Evolutionary conservation across 2,113 vertebrate species (phyloP).

Genomic region (Trichomycterus rosablanca): DNA sequence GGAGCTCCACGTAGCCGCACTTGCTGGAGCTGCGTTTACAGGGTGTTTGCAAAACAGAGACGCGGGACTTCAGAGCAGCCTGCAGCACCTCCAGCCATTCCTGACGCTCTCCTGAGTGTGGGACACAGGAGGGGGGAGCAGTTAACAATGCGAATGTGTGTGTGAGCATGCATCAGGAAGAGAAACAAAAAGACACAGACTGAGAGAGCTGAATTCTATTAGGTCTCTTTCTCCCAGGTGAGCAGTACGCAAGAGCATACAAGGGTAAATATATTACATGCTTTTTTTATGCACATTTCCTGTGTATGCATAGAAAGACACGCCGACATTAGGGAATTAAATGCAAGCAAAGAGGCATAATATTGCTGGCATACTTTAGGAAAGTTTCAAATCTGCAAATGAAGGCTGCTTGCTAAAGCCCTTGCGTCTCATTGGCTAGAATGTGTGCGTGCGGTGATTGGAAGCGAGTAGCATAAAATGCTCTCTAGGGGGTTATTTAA

Average conservation of each 20-base stretch:
- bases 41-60: conserved; percentile 61
- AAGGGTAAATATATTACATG: conserved; percentile 33
- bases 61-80: conserved; percentile 67
- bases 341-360: conserved; percentile 31
- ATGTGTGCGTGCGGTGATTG: conserved; percentile 7
- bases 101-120: conserved; percentile 80
- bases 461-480: conserved; percentile 10
- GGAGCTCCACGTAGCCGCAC: conserved; percentile 83
- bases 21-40: conserved; percentile 69
- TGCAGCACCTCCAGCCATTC: conserved; percentile 85
- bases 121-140: conserved; percentile 15
- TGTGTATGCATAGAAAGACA: conserved; percentile 18
- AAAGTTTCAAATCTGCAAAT: conserved; percentile 46
- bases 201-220: conserved; percentile 4
- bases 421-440: conserved; percentile 27
- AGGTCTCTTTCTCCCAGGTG: conserved; percentile 16
- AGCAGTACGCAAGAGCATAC: conserved; percentile 20
- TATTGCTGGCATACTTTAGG: conserved; percentile 40
- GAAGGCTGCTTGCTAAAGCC: conserved; percentile 38
- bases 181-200: conserved; percentile 1
- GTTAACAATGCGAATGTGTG: conserved; percentile 30
- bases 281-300: conserved; percentile 19
- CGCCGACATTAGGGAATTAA: conserved; percentile 25
- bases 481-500: conserved; percentile 33
- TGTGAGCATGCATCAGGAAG: conserved; percentile 18